Evolutionary conservation across 1,140 invertebrate species (phyloP), one percentile per base, ranked within the genome.

Genomic region (Gyrodactylus bullatarudis): DNA sequence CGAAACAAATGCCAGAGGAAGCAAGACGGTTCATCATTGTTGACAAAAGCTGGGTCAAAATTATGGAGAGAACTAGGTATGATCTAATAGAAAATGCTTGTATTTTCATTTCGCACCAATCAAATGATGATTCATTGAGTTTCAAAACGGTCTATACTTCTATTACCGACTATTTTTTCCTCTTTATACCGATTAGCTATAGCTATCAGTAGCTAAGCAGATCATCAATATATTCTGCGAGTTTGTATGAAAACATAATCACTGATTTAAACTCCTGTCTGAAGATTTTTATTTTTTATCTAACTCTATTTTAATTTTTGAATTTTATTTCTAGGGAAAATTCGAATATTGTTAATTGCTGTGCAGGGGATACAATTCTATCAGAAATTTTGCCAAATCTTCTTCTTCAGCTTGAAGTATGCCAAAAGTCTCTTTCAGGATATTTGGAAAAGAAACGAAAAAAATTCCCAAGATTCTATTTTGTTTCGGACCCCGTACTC

Each of bases 41-140:
- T 75, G 92, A 96, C 79, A 93, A 94, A 78, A 90, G 89, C 1
- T 96, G 91, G 91, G 88, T 92, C 78, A 94, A 93, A 79, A 92
- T 95, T n/a, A 95, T 96, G 90, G 87, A 88, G 78, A 80, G 88
- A 73, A 88, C 88, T 0, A 20, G 34, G 34, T 54, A 16, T 16
- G 34, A 16, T 54, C 34, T 26, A 69, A 2, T 26, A 73, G 24
- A 71, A 23, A 71, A 23, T 71, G 8, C n/a, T 16, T 71, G 20
- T 2, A 21, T 23, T 2, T 16, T n/a, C 69, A 21, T 16, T 25
- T 23, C n/a, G 2, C 22, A n/a, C 34, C n/a, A 54, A 16, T 54
- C 8, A 16, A n/a, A 54, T 54, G n/a, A 54, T 54, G 8, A 54
- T n/a, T 16, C 8, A 54, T 54, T 8, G 8, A 16, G n/a, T 54